These are phyloP conservation scores for Kuschelorhynchus macadamiae DNA, from an alignment of 2,888 invertebrate species.

Conservation along the genomic window DNA sequence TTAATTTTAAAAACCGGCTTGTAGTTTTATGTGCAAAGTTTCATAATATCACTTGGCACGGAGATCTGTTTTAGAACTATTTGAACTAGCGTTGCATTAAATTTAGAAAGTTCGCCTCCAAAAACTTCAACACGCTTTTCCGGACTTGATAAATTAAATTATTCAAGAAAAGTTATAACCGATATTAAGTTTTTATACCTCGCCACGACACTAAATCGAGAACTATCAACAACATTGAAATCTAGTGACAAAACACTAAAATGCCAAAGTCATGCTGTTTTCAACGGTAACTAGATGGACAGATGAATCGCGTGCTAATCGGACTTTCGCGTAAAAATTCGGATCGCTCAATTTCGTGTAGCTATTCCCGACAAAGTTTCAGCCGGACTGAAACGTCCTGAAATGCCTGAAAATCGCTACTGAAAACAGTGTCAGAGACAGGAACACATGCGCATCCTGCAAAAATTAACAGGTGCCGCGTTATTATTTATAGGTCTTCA, in stretches of 20 bases:
- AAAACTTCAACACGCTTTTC: slow-evolving; percentile 35
- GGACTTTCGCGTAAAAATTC: slow-evolving; percentile 23
- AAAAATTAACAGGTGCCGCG: slow-evolving; percentile 50
- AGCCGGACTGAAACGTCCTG: slow-evolving; percentile 48
- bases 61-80: slow-evolving; percentile 47
- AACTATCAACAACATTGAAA: too few species aligned
- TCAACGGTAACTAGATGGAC: neutral
- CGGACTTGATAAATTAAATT: slow-evolving; percentile 8
- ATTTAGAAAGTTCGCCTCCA: slow-evolving; percentile 42
- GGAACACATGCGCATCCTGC: slow-evolving; percentile 49
- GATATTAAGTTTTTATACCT: too few species aligned
- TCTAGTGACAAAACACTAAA: too few species aligned
- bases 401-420: slow-evolving; percentile 49
- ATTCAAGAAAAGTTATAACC: neutral
- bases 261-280: neutral
- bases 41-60: slow-evolving; percentile 13
- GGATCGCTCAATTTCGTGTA: slow-evolving; percentile 24
- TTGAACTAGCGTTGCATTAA: slow-evolving; percentile 40
- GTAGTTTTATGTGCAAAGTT: slow-evolving; percentile 41
- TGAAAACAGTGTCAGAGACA: slow-evolving; percentile 49
- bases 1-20: slow-evolving; percentile 26
- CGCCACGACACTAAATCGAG: too few species aligned
- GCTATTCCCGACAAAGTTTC: slow-evolving; percentile 43
- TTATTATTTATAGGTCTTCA: slow-evolving; percentile 46
- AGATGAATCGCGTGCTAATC: slow-evolving; percentile 15